Base-by-base conservation (phyloP, 1,140 invertebrate genomes). In the Acyrthosiphon pisum region DNA sequence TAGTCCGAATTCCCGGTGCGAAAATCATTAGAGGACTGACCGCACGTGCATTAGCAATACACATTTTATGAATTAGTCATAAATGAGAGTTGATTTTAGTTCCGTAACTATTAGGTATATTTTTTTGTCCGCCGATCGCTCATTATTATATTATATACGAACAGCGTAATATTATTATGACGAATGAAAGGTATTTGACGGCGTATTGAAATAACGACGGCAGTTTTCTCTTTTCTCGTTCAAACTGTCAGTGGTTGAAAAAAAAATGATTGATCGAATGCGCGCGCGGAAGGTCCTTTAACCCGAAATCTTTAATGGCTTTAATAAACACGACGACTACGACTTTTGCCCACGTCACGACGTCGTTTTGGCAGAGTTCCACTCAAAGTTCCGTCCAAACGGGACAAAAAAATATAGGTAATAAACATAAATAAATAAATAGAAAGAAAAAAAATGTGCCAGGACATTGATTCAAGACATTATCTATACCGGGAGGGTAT, bases 391-490 rank as follows among this genome's bases (percentile, higher is more conserved):
- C 56, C 26, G 81, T 48, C 48, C 48, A 23, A 84, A 22, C 48
- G n/a, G 35, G 26, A 92, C 53, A 56, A 37, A 41, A 89, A 50
- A 84, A 44, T 26, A 83, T 37, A 22, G 20, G 20, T 53, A 83
- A 84, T 84, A 87, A 87, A 48, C 37, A 76, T 76, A 76, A 46
- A 48, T 44, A 87, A 87, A n/a, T n/a, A 87, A 53, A 89, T 20
- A 87, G 48, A 87, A 84, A 84, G 22, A 48, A 48, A 48, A 87
- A 90, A 92, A 92, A 81, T 30, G 44, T 83, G 44, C 91, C 91
- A 48, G 68, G 68, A 92, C 91, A 92, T 92, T 84, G 91, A 93
- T 93, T 93, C 91, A 30, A 93, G 35, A 86, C 91, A 86, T 93
- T 93, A 93, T 84, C 91, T 53, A 53, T 22, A n/a, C 22, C 35